Evolutionary conservation across 2,113 vertebrate species (phyloP), one percentile per base, ranked within the genome.

Genomic region (Cathartes aura): DNA sequence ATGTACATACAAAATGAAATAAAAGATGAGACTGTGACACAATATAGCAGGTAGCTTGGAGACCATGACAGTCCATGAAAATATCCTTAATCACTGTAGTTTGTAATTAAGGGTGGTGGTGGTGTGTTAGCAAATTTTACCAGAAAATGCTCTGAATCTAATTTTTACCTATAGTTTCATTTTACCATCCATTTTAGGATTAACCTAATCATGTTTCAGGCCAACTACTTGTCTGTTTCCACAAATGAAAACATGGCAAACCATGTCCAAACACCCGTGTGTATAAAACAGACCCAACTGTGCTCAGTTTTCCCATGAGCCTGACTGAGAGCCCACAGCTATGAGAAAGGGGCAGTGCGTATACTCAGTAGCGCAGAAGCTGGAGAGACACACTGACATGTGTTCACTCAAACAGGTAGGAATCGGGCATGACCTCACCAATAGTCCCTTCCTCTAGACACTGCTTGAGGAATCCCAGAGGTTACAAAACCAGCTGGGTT

Each of bases 331-430:
- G 6, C 13, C 18, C 63, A 26, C 3, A n/a, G 52, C 38, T 26
- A 8, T 3, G 2, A 36, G 17, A 50, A 50, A 32, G 23, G 11
- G 9, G 18, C 58, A 70, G 38, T 1, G 5, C 9, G 1, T 3
- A 15, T 47, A 27, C 18, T 34, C 15, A 10, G 50, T 45, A 55
- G 32, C 1, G 0, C 43, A 64, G 78, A n/a, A 63, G 15, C 15
- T 5, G 9, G 47, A 32, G 11, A 93, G 40, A 36, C 8, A 5
- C 2, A 1, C 34, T 84, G 75, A 27, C 12, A 0, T 4, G 10
- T 6, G 11, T 8, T 80, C 1, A 0, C 27, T 48, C 48, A 58
- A 48, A 48, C 12, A 47, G 45, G 40, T 15, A 19, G 30, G 45
- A 81, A 66, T 30, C 9, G 22, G 53, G 9, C 8, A 14, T 4